Conservation (phyloP, 1,140 invertebrate species). For the Caerostris extrusa region DNA sequence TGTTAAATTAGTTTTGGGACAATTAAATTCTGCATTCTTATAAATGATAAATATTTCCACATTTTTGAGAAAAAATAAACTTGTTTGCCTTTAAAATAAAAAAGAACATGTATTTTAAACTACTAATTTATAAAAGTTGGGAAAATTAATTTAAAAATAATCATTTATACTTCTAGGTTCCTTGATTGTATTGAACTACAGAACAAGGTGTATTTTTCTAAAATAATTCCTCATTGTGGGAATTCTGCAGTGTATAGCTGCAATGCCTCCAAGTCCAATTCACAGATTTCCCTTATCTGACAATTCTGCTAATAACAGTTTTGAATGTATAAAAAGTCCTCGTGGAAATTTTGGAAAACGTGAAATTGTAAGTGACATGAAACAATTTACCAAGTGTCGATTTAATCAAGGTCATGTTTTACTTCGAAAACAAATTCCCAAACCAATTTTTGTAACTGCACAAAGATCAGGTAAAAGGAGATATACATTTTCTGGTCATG, state of each 20-base stretch:
- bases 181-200: no score
- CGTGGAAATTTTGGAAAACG: not conserved
- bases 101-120: no score
- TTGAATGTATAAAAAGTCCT: conserved; percentile 17
- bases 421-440: conserved; percentile 25
- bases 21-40: no score
- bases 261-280: conserved; percentile 63
- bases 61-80: no score
- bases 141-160: no score
- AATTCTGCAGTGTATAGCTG: not conserved
- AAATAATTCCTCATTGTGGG: not conserved
- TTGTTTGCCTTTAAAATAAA: no score
- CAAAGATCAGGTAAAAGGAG: conserved; percentile 29
- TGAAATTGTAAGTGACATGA: conserved; percentile 29
- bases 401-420: conserved; percentile 15
- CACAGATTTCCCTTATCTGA: conserved; percentile 31
- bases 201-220: not conserved
- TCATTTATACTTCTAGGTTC: no score
- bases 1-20: no score
- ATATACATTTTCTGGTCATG: conserved; percentile 64
- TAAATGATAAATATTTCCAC: no score
- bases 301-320: conserved; percentile 44
- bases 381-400: not conserved
- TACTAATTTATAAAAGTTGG: no score
- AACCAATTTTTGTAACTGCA: not conserved